phyloP scores from a whole-genome alignment of 1,140 invertebrate genomes.

The Danaus melanippus region DNA sequence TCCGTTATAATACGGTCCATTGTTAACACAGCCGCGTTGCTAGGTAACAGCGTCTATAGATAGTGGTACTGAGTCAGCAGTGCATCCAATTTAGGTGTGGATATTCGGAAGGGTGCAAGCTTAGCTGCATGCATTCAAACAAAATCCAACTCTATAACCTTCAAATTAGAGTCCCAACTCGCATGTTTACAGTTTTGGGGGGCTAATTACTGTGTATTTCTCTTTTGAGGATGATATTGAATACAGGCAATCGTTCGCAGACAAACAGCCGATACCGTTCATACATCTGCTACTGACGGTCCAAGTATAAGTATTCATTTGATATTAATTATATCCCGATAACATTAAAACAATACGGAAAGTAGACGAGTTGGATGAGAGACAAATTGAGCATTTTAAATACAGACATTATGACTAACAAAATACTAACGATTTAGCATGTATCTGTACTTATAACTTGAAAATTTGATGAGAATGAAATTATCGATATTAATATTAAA shows the following conservation, averaged over 20 bases:
- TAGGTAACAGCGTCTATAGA: constrained; percentile 21
- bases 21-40: constrained; percentile 17
- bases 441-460: no score
- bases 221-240: constrained; percentile 20
- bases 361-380: no score
- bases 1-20: constrained; percentile 10
- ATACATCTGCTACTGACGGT: neutral
- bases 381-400: no score
- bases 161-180: neutral
- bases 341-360: no score
- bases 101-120: constrained; percentile 21
- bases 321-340: no score
- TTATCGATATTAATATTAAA: no score
- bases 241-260: constrained; percentile 20
- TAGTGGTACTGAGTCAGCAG: constrained; percentile 23
- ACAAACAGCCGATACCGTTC: constrained; percentile 17
- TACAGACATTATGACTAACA: no score
- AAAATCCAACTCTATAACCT: constrained; percentile 8
- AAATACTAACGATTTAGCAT: no score
- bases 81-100: constrained; percentile 24
- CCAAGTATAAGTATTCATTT: no score
- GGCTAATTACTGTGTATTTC: constrained; percentile 19
- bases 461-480: no score
- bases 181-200: constrained; percentile 6
- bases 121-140: constrained; percentile 3